These are phyloP conservation scores for Parazoanthus darwini DNA, from an alignment of 92 coral and sea anemone genomes.

Conservation along the genomic window DNA sequence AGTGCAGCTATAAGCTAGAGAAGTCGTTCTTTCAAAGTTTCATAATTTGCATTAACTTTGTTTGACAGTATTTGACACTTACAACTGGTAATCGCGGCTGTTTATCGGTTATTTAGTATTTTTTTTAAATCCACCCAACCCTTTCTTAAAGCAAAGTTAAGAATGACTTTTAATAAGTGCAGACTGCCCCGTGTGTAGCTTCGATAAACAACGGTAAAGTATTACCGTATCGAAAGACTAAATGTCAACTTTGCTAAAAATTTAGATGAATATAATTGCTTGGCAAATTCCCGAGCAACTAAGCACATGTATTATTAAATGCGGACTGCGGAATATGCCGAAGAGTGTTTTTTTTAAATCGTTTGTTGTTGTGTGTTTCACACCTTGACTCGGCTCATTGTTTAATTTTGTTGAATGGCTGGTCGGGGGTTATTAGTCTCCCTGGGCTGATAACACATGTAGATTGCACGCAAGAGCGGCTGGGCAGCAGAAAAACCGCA, in stretches of 20 bases:
- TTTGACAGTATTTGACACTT: slow-evolving; percentile 3
- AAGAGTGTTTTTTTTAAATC: not conserved
- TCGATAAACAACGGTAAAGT: not conserved
- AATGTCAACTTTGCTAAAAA: not conserved
- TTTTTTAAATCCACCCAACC: not conserved
- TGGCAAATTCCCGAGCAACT: slow-evolving; percentile 12
- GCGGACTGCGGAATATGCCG: not conserved
- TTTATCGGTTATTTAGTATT: not conserved
- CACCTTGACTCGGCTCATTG: not conserved
- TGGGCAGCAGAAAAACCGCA: not conserved
- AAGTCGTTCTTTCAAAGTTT: not conserved
- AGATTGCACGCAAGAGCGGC: not conserved
- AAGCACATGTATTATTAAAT: not conserved
- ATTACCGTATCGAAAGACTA: not conserved
- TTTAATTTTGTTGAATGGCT: not conserved
- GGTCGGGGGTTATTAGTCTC: not conserved
- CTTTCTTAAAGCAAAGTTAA: not conserved
- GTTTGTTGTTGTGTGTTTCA: slow-evolving; percentile 2
- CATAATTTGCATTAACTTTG: not conserved
- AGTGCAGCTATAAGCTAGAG: not conserved
- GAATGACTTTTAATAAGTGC: not conserved
- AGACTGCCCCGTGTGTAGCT: not conserved
- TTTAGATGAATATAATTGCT: not conserved
- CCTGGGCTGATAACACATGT: not conserved
- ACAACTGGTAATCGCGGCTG: not conserved